These are phyloP conservation scores for Brachionus paranguensis DNA, from an alignment of 1,140 invertebrate species.

Conservation along the genomic window DNA sequence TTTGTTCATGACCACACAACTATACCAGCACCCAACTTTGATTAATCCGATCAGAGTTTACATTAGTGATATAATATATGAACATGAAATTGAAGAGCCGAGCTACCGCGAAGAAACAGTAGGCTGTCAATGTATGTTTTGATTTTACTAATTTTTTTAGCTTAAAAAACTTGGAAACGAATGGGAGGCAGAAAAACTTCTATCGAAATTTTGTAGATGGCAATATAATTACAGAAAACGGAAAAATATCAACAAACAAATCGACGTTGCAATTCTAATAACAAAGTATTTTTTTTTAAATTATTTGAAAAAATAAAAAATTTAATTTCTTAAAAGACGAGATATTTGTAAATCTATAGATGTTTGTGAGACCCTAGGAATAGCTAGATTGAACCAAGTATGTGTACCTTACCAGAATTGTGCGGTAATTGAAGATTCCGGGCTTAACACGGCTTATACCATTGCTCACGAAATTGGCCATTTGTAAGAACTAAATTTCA, in stretches of 20 bases:
- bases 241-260: not conserved
- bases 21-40: constrained; percentile 79
- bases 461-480: constrained; percentile 40
- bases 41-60: constrained; percentile 82
- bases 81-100: constrained; percentile 58
- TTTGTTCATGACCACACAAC: constrained; percentile 67
- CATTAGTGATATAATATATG: constrained; percentile 72
- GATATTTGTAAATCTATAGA: constrained; percentile 16
- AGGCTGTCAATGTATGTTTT: not conserved
- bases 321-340: not conserved
- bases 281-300: not conserved
- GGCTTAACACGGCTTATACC: constrained; percentile 9
- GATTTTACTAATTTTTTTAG: not conserved
- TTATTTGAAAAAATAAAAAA: not conserved
- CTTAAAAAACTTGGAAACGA: not conserved
- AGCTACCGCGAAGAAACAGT: not conserved
- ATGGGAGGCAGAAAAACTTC: constrained; percentile 9
- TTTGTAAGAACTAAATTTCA: not conserved
- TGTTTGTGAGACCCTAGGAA: constrained; percentile 14
- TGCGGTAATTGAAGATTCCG: constrained; percentile 32
- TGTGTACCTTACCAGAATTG: constrained; percentile 25
- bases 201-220: constrained; percentile 30
- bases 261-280: constrained; percentile 27
- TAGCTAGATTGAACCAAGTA: constrained; percentile 31
- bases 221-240: not conserved